Percentiles rank a stretch among this genome's conserved stretches.
These are phyloP conservation scores for Aphelinus certus DNA, from an alignment of 1,140 invertebrate genomes.

Conservation along the genomic window DNA sequence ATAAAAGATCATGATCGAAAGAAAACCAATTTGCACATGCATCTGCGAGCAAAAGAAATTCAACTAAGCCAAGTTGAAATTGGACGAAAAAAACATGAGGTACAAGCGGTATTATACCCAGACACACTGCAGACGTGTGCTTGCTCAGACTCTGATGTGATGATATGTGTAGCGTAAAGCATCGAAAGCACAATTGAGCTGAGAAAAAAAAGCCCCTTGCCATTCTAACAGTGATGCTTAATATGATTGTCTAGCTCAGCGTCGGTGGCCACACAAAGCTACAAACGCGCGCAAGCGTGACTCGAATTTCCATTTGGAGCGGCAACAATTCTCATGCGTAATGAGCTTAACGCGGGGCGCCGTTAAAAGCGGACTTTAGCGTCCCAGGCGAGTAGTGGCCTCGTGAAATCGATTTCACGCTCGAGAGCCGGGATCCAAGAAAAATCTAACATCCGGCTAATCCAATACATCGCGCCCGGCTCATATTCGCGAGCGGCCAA, in stretches of 20 bases:
- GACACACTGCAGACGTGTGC: no score
- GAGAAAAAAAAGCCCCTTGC: background rate
- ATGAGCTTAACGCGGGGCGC: slow-evolving; percentile 31
- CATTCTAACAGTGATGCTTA: slow-evolving; percentile 10
- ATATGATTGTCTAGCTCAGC: slow-evolving; percentile 24
- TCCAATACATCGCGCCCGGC: slow-evolving; percentile 19
- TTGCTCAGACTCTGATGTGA: no score
- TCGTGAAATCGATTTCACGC: slow-evolving; percentile 36
- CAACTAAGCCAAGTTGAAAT: no score
- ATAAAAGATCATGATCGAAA: no score
- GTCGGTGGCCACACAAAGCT: background rate
- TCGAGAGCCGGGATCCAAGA: slow-evolving; percentile 23
- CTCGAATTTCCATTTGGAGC: slow-evolving; percentile 32
- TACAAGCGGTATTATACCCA: no score
- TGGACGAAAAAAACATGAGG: no score
- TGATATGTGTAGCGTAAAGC: no score
- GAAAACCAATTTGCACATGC: no score
- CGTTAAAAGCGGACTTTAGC: slow-evolving; percentile 31
- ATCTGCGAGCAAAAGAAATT: no score
- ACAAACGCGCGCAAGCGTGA: slow-evolving; percentile 3
- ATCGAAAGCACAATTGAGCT: no score
- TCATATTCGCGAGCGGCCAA: slow-evolving; percentile 43
- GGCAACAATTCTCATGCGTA: slow-evolving; percentile 36
- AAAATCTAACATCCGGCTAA: slow-evolving; percentile 28
- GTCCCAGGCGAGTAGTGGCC: background rate